Percentiles rank a stretch among this genome's conserved stretches.
Evolutionary conservation across 2,888 invertebrate genomes (phyloP).

Genomic region (Clunio marinus): DNA sequence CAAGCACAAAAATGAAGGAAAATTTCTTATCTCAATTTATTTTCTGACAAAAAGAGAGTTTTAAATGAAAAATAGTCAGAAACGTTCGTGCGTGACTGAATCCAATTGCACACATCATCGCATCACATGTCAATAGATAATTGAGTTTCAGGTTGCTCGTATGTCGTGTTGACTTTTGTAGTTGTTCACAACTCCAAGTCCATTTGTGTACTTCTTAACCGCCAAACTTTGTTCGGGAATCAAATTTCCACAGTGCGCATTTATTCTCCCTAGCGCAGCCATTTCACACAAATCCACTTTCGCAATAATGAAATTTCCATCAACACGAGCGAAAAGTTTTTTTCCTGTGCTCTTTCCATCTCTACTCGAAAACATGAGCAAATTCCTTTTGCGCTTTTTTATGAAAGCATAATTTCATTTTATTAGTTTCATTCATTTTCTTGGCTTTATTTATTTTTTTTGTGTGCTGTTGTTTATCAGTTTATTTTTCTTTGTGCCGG

Average conservation of each 20-base stretch:
- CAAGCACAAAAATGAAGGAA: too few species aligned
- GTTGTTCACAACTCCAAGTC: too few species aligned
- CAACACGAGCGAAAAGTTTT: slow-evolving; percentile 9
- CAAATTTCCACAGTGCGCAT: too few species aligned
- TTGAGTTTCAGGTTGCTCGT: too few species aligned
- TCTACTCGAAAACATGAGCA: not conserved
- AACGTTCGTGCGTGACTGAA: slow-evolving; percentile 28
- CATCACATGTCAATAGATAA: slow-evolving; percentile 30
- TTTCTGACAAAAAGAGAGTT: too few species aligned
- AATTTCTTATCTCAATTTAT: too few species aligned
- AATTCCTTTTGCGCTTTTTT: slow-evolving; percentile 19
- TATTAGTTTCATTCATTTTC: slow-evolving; percentile 19
- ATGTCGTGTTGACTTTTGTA: too few species aligned
- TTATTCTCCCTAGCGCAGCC: too few species aligned
- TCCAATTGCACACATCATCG: slow-evolving; percentile 20
- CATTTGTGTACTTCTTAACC: too few species aligned
- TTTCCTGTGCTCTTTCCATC: not conserved
- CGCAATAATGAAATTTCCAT: slow-evolving; percentile 20
- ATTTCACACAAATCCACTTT: not conserved
- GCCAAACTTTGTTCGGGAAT: too few species aligned
- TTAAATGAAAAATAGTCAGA: too few species aligned
- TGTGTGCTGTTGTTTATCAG: slow-evolving; percentile 37
- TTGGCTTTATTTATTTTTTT: not conserved
- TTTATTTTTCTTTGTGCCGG: slow-evolving; percentile 24
- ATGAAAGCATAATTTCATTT: slow-evolving; percentile 25